Conservation (phyloP, 2,113 vertebrate genomes). For the Brevimyrus niger region DNA sequence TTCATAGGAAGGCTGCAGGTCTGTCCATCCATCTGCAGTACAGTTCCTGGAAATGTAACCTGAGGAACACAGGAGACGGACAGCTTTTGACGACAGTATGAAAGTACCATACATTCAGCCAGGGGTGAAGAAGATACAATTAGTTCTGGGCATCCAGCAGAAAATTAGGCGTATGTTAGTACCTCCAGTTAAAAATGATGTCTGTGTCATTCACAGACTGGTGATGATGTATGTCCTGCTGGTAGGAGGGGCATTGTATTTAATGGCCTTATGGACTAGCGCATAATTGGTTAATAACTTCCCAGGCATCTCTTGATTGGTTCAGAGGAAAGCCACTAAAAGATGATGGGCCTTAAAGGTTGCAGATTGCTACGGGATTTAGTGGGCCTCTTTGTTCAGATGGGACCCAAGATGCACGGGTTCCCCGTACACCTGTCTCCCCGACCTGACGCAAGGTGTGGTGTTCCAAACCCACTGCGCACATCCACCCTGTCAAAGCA, state of each 20-base stretch:
- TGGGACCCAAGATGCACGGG: not conserved
- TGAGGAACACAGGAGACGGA: slow-evolving; percentile 19
- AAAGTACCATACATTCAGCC: not conserved
- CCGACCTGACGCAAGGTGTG: not conserved
- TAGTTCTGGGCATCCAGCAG: not conserved
- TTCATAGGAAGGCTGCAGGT: slow-evolving; percentile 54
- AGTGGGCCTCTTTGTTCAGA: not conserved
- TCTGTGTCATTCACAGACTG: not conserved
- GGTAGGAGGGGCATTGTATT: not conserved
- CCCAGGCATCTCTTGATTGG: not conserved
- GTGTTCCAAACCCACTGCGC: not conserved
- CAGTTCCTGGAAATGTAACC: slow-evolving; percentile 64
- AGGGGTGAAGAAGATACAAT: not conserved
- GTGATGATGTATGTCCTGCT: not conserved
- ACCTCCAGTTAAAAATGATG: not conserved
- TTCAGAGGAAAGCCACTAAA: not conserved
- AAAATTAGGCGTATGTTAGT: not conserved
- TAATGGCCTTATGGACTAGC: not conserved
- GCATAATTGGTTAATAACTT: not conserved
- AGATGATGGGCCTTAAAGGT: not conserved
- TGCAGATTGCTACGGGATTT: not conserved
- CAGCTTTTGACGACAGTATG: not conserved
- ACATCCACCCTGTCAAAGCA: not conserved
- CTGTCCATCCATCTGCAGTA: slow-evolving; percentile 54
- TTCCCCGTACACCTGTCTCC: not conserved